A percentile compares a stretch with the other conserved stretches of the same genome.
Conservation (phyloP, 2,113 vertebrate genomes). For the Sclerurus mexicanus region DNA sequence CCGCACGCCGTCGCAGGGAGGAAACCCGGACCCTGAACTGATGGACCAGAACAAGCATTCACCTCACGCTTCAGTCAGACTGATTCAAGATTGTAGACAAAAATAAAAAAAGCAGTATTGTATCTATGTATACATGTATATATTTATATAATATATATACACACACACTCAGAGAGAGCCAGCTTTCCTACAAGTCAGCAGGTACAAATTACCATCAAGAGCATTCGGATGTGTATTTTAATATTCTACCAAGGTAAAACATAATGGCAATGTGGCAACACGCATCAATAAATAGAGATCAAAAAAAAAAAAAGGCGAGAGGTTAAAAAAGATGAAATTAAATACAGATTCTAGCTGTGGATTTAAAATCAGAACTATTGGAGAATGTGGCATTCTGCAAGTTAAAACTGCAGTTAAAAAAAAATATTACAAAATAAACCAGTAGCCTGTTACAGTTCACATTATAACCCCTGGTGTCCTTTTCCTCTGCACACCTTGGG, state of each 20-base stretch:
- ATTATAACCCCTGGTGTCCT: conserved; percentile 69
- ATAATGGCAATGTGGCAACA: conserved; percentile 59
- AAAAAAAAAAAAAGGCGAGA: conserved; percentile 62
- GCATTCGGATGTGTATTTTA: conserved; percentile 68
- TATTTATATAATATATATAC: conserved; percentile 76
- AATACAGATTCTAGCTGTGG: conserved; percentile 70
- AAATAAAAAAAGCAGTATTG: conserved; percentile 72
- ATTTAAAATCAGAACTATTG: conserved; percentile 64
- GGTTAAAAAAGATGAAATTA: conserved; percentile 72
- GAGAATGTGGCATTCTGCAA: conserved; percentile 64
- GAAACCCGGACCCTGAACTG: conserved; percentile 34
- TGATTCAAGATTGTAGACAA: conserved; percentile 55
- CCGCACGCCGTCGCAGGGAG: not conserved
- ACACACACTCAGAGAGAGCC: conserved; percentile 68
- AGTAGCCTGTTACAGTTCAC: conserved; percentile 75
- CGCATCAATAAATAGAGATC: conserved; percentile 77
- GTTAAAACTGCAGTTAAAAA: conserved; percentile 55
- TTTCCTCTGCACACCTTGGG: conserved; percentile 45
- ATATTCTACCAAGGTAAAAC: conserved; percentile 67
- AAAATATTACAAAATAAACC: conserved; percentile 60
- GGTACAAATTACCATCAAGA: conserved; percentile 67
- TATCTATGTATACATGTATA: conserved; percentile 80
- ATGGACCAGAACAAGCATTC: conserved; percentile 44
- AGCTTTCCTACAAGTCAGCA: conserved; percentile 75
- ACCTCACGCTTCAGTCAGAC: conserved; percentile 62